phyloP scores from a whole-genome alignment of 2,113 vertebrate genomes.

The Oceanites oceanicus region DNA sequence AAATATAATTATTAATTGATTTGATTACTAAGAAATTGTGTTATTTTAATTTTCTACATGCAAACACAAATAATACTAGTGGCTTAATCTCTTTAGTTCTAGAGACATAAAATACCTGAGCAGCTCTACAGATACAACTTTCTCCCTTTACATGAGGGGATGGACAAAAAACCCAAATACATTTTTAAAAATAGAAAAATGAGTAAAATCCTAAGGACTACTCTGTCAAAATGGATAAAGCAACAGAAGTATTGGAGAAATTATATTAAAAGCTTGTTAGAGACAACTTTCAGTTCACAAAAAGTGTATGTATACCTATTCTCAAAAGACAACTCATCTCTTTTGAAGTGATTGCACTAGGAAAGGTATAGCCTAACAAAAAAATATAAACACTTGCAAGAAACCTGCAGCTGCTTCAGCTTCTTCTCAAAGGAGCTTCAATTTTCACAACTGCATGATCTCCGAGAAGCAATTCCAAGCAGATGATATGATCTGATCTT shows the following conservation, averaged over 20 bases:
- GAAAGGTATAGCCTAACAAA: not conserved
- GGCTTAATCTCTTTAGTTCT: not conserved
- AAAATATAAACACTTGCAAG: not conserved
- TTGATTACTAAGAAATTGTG: not conserved
- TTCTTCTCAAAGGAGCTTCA: conserved; percentile 12
- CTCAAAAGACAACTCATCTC: not conserved
- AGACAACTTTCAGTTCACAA: not conserved
- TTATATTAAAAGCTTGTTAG: not conserved
- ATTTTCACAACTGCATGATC: not conserved
- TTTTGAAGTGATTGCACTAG: not conserved
- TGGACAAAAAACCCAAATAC: not conserved
- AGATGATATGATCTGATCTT: conserved; percentile 54
- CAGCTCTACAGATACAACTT: not conserved
- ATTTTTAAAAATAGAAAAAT: not conserved
- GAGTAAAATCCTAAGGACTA: not conserved
- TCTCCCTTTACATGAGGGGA: not conserved
- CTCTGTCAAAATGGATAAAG: not conserved
- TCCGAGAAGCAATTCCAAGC: conserved; percentile 21
- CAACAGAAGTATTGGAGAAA: not conserved
- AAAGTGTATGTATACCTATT: not conserved
- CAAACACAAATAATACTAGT: not conserved
- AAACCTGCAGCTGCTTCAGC: not conserved
- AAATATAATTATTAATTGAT: not conserved
- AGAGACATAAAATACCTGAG: not conserved
- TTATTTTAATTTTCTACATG: not conserved